Conservation (phyloP, 2,797 vertebrate species). For the Acanthurus tractus region DNA sequence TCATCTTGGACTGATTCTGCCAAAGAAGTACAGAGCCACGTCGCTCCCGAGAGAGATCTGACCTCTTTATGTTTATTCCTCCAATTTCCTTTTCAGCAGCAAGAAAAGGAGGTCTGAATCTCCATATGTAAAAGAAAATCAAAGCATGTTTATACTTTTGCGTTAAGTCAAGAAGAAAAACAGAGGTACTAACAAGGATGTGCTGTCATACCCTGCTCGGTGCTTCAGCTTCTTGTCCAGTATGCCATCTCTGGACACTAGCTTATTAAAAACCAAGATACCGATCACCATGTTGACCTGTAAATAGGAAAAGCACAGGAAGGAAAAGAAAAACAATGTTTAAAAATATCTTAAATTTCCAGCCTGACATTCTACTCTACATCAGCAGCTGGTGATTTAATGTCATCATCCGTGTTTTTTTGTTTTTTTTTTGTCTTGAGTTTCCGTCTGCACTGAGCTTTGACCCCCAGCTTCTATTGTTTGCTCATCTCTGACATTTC, state of each 20-base stretch:
- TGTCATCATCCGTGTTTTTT: constrained; percentile 36
- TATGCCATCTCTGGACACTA: constrained; percentile 99
- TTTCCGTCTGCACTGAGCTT: constrained; percentile 45
- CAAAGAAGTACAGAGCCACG: constrained; percentile 67
- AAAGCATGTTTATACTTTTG: constrained; percentile 67
- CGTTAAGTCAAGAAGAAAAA: constrained; percentile 66
- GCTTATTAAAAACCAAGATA: constrained; percentile 99
- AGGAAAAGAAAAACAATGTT: constrained; percentile 14
- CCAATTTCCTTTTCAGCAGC: constrained; percentile 61
- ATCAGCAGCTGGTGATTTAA: constrained; percentile 31
- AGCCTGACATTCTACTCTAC: constrained; percentile 18
- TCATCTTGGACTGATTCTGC: constrained; percentile 82
- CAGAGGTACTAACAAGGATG: constrained; percentile 82
- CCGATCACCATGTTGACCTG: constrained; percentile 99
- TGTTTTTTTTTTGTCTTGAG: background rate
- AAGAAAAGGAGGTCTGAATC: constrained; percentile 65
- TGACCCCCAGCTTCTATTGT: constrained; percentile 71
- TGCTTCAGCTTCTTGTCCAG: constrained; percentile 99
- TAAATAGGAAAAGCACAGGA: constrained; percentile 40
- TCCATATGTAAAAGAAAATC: constrained; percentile 53
- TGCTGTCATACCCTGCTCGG: constrained; percentile 95
- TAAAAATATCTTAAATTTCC: constrained; percentile 17
- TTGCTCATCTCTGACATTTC: constrained; percentile 73
- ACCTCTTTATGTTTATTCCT: constrained; percentile 79
- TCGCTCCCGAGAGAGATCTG: constrained; percentile 71